phyloP scores from a whole-genome alignment of 2,888 invertebrate genomes.

The Enchytraeus crypticus region DNA sequence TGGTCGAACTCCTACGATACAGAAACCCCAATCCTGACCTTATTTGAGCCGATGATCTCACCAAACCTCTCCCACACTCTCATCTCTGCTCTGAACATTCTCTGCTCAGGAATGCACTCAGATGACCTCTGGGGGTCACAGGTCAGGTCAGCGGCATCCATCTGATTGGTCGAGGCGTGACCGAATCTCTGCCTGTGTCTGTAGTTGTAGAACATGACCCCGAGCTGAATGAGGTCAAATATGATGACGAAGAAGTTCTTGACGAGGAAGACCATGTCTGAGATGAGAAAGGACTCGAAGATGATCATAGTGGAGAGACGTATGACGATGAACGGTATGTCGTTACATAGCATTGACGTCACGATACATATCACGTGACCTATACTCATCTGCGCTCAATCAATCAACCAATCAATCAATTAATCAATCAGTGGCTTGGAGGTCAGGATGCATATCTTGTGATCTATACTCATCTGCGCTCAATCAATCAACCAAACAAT shows the following conservation, averaged over 20 bases:
- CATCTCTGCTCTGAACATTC: background rate
- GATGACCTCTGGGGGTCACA: too few species aligned
- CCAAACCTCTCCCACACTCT: background rate
- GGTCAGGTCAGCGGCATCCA: background rate
- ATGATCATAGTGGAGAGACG: constrained; percentile 20
- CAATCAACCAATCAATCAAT: too few species aligned
- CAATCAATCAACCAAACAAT: too few species aligned
- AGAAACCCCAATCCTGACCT: too few species aligned
- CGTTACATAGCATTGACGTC: constrained; percentile 18
- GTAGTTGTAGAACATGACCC: constrained; percentile 16
- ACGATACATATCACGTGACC: constrained; percentile 14
- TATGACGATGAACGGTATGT: constrained; percentile 23
- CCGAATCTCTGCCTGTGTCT: too few species aligned
- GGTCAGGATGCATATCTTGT: too few species aligned
- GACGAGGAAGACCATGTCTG: constrained; percentile 21
- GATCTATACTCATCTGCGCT: too few species aligned
- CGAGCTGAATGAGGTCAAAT: constrained; percentile 18
- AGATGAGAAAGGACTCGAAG: constrained; percentile 13
- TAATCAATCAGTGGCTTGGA: too few species aligned
- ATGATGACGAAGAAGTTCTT: constrained; percentile 24
- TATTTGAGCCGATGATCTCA: background rate
- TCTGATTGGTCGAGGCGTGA: too few species aligned
- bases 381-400: background rate
- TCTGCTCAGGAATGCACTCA: background rate
- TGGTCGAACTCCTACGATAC: too few species aligned